Conservation (phyloP, 2,113 vertebrate genomes). For the Serinus canaria region DNA sequence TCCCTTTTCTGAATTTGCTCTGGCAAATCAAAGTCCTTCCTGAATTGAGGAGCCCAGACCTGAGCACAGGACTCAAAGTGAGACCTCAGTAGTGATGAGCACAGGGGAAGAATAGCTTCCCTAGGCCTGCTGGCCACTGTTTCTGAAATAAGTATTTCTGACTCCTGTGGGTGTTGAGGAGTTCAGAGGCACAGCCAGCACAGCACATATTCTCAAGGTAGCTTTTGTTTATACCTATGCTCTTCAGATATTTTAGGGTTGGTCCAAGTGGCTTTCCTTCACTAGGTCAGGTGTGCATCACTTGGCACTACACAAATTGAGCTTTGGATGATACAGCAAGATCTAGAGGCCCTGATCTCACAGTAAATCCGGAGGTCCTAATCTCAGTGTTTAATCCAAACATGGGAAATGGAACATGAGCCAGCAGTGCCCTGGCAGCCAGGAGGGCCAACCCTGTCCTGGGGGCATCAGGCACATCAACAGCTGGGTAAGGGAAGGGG, state of each 20-base stretch:
- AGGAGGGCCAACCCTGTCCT: rapidly evolving
- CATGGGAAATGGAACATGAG: rapidly evolving
- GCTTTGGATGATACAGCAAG: background rate
- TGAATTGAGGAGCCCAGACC: background rate
- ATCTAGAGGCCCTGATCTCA: background rate
- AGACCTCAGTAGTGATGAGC: background rate
- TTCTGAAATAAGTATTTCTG: background rate
- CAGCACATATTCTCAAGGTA: too few species aligned
- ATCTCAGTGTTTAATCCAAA: background rate
- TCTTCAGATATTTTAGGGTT: background rate
- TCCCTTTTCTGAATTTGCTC: background rate
- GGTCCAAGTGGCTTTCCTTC: rapidly evolving
- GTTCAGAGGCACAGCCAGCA: too few species aligned
- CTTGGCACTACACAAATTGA: background rate
- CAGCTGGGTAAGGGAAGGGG: rapidly evolving
- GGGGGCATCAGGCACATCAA: rapidly evolving
- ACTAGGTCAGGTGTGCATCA: rapidly evolving
- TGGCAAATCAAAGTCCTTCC: background rate
- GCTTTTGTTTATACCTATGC: background rate
- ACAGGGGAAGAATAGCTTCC: rapidly evolving
- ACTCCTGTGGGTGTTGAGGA: background rate
- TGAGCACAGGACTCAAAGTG: too few species aligned
- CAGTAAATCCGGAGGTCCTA: background rate
- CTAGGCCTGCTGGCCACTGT: background rate
- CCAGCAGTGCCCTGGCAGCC: background rate